Evolutionary conservation across 2,113 vertebrate species (phyloP).

Genomic region (Nerophis ophidion): DNA sequence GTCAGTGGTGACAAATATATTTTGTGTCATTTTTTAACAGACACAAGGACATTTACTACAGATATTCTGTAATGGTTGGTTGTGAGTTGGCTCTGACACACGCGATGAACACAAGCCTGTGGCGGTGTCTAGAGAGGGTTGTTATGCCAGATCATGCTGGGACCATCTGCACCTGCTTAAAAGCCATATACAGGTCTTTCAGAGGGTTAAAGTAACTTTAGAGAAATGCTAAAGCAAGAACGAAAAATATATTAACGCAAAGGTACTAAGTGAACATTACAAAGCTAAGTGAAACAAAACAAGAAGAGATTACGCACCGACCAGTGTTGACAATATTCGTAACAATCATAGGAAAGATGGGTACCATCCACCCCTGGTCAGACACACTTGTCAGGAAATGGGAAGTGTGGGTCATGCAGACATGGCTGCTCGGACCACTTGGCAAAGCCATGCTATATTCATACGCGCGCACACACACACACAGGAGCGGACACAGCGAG

Average conservation of each 20-base stretch:
- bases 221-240: too few species aligned
- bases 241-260: too few species aligned
- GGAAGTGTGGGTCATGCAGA: conserved; percentile 40
- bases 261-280: too few species aligned
- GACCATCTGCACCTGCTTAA: conserved; percentile 38
- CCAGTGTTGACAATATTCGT: too few species aligned
- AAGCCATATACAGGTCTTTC: conserved; percentile 7
- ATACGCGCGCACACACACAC: conserved; percentile 16
- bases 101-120: conserved; percentile 10
- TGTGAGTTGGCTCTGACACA: conserved; percentile 17
- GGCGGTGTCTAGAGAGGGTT: conserved; percentile 14
- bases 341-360: conserved; percentile 14
- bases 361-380: conserved; percentile 23
- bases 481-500: conserved; percentile 47
- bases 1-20: neutral
- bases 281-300: too few species aligned
- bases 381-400: conserved; percentile 23
- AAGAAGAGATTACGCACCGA: too few species aligned
- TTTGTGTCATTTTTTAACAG: too few species aligned
- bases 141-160: conserved; percentile 23
- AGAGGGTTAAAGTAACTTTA: neutral
- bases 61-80: conserved; percentile 1
- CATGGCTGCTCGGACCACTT: conserved; percentile 32
- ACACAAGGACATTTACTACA: neutral
- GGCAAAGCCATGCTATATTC: conserved; percentile 55